Evolutionary conservation across 2,797 vertebrate species (phyloP).

Genomic region (Denticeps clupeoides): DNA sequence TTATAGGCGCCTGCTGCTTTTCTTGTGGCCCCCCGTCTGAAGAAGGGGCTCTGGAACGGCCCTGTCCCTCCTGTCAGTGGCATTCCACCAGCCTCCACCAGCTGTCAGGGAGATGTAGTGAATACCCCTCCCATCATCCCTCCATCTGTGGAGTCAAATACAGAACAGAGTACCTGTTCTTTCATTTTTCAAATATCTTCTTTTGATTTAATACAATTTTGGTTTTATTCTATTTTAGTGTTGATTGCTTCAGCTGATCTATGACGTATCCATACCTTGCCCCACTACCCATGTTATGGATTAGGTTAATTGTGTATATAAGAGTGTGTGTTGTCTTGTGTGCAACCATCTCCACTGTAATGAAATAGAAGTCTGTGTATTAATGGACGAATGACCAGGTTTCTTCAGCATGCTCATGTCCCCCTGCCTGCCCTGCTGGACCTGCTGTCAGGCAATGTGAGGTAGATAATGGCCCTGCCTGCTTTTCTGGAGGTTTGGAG

Average conservation of each 20-base stretch:
- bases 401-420: conserved; percentile 8
- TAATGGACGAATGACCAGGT: conserved; percentile 15
- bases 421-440: background rate
- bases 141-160: conserved; percentile 30
- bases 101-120: conserved; percentile 30
- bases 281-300: conserved; percentile 29
- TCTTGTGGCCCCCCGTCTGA: conserved; percentile 26
- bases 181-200: background rate
- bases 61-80: conserved; percentile 45
- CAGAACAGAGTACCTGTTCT: background rate
- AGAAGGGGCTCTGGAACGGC: conserved; percentile 34
- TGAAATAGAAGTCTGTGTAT: conserved; percentile 12
- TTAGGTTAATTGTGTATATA: conserved; percentile 37
- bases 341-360: conserved; percentile 17
- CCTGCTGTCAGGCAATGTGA: too few relatives aligned
- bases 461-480: too few relatives aligned
- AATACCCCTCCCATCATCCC: conserved; percentile 30
- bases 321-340: conserved; percentile 7
- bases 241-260: conserved; percentile 18
- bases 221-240: conserved; percentile 12
- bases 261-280: too few relatives aligned
- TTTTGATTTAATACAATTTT: background rate
- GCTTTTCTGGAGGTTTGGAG: too few relatives aligned
- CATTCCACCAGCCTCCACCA: conserved; percentile 53
- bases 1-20: conserved; percentile 23